These are phyloP conservation scores for Tenualosa thibaudeaui DNA, from an alignment of 2,797 vertebrate species.

Conservation along the genomic window DNA sequence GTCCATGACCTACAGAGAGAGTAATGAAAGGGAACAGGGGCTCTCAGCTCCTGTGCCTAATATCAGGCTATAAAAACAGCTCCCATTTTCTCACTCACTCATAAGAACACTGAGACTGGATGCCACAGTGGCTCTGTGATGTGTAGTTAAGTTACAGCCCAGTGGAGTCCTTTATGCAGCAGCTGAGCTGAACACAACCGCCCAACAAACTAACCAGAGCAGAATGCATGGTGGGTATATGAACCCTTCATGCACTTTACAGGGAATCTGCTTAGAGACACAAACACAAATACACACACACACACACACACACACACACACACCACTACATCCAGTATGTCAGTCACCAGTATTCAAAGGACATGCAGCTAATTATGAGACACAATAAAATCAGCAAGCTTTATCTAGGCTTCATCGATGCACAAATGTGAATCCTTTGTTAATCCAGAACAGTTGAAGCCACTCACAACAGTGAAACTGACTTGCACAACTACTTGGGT, in stretches of 20 bases:
- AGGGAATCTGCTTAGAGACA: too few species aligned
- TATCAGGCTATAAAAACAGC: background rate
- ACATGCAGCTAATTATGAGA: background rate
- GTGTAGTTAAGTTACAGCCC: background rate
- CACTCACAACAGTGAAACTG: background rate
- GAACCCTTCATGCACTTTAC: too few species aligned
- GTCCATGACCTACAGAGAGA: background rate
- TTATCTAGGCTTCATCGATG: too few species aligned
- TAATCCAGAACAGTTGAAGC: background rate
- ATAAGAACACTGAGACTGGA: background rate
- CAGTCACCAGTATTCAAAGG: background rate
- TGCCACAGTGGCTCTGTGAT: background rate
- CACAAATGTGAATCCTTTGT: too few species aligned
- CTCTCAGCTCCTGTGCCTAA: constrained; percentile 7
- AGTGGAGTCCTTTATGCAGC: background rate
- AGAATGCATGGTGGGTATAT: background rate
- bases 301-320: too few species aligned
- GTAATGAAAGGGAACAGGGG: background rate
- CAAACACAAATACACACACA: too few species aligned
- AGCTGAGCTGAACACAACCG: background rate
- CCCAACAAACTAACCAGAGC: background rate
- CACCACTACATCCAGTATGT: too few species aligned
- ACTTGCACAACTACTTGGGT: background rate
- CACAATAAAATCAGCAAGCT: background rate
- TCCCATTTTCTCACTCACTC: background rate